Evolutionary conservation across 2,113 vertebrate species (phyloP).

Genomic region (Sorex fumeus): DNA sequence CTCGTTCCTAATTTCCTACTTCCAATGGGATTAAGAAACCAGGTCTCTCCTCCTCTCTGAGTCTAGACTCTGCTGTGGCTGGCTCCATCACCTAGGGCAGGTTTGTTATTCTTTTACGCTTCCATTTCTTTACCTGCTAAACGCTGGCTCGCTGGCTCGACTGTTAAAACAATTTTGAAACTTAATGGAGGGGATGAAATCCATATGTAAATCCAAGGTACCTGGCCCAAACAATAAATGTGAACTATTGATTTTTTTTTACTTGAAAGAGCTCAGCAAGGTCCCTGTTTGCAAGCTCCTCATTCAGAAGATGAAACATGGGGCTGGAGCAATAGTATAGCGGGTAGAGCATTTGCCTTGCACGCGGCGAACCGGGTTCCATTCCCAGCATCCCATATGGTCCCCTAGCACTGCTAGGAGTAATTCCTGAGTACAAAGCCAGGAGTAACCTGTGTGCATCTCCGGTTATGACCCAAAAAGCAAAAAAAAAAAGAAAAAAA

Average conservation of each 20-base stretch:
- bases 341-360: no score
- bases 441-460: no score
- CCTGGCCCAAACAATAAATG: slow-evolving; percentile 48
- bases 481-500: no score
- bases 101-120: background rate
- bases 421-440: no score
- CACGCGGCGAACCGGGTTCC: no score
- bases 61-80: slow-evolving; percentile 38
- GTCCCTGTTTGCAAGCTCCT: slow-evolving; percentile 1
- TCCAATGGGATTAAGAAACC: background rate
- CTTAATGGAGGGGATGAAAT: background rate
- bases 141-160: slow-evolving; percentile 2
- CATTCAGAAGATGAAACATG: slow-evolving; percentile 51
- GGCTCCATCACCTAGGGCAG: background rate
- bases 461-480: no score
- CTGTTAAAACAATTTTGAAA: background rate
- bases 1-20: slow-evolving; percentile 5
- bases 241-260: background rate
- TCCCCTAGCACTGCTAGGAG: no score
- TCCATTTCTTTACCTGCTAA: slow-evolving; percentile 55
- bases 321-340: background rate
- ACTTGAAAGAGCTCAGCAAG: slow-evolving; percentile 15
- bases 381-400: no score
- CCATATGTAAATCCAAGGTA: slow-evolving; percentile 1
- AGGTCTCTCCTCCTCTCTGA: slow-evolving; percentile 42